Evolutionary conservation across 2,797 vertebrate species (phyloP).

Genomic region (Pristis pectinata): DNA sequence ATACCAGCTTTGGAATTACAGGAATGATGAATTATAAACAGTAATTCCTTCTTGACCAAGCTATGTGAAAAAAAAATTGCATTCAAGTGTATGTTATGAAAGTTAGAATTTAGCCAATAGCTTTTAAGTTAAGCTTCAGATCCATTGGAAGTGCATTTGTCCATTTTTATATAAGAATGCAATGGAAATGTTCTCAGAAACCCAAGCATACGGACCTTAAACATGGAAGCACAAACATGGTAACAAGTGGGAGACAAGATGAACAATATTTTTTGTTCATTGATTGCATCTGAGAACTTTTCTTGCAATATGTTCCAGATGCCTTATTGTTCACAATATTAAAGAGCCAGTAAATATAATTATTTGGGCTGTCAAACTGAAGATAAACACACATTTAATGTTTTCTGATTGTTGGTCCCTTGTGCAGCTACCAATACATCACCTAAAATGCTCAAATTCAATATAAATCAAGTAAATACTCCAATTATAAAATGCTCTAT

Average conservation of each 20-base stretch:
- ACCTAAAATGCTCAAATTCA: background rate
- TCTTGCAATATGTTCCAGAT: background rate
- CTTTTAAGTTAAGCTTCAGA: background rate
- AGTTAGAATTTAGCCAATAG: background rate
- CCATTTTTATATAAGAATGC: background rate
- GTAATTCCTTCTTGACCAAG: background rate
- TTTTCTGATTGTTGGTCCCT: background rate
- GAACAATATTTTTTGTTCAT: background rate
- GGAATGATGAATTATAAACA: background rate
- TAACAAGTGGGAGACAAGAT: background rate
- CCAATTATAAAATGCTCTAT: background rate
- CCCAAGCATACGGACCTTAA: background rate
- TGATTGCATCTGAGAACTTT: background rate
- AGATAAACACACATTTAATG: background rate
- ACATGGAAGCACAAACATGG: background rate
- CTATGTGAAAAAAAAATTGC: background rate
- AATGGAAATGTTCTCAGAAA: background rate
- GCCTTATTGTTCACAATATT: background rate
- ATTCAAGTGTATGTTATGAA: background rate
- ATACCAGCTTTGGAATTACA: background rate
- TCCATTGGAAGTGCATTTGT: background rate
- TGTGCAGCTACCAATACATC: background rate
- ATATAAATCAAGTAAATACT: background rate
- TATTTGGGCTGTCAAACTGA: background rate
- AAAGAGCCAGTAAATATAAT: background rate